Evolutionary conservation across 2,113 vertebrate species (phyloP), one percentile per base, ranked within the genome.

Genomic region (Muscicapa adusta): DNA sequence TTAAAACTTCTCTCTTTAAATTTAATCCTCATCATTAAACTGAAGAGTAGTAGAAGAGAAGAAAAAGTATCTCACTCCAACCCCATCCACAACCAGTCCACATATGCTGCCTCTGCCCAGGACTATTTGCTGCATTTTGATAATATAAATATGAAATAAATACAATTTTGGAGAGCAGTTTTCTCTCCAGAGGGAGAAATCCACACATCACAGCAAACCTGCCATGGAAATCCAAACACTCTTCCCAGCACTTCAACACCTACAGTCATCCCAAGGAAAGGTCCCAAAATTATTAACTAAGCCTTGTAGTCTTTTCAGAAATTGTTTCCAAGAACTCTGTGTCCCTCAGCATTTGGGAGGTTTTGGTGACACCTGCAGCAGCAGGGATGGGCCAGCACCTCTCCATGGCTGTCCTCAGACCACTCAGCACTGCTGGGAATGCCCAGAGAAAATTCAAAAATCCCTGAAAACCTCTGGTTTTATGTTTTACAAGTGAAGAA

Each of bases 361-460:
- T 45, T 24, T 29, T 18, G 6, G 8, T 3, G 57, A 36, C 12
- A 45, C 57, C 42, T 6, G 19, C 22, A 26, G 8, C 24, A 31
- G 53, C 15, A 53, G 29, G 43, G 85, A 54, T 14, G 67, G 74
- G 50, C 51, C 45, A 43, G 62, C 43, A 11, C 1, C 15, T 18
- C 50, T 13, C 61, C 26, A 2, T 2, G 29, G 34, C 51, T 62
- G 51, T 5, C 9, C 57, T 50, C 1, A 20, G 61, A 40, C 18
- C 25, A 18, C 2, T 5, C 23, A 63, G 31, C 38, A 20, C 29
- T 34, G 54, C 66, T 33, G 3, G 15, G 29, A n/a, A 36, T 3
- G 13, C 4, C 56, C 77, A 73, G 3, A 3, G 9, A 8, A 9
- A 63, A 50, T 1, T 0, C 2, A 18, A 2, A 26, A 18, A 14